Conservation (phyloP, 1,140 invertebrate genomes). For the Apolygus lucorum region DNA sequence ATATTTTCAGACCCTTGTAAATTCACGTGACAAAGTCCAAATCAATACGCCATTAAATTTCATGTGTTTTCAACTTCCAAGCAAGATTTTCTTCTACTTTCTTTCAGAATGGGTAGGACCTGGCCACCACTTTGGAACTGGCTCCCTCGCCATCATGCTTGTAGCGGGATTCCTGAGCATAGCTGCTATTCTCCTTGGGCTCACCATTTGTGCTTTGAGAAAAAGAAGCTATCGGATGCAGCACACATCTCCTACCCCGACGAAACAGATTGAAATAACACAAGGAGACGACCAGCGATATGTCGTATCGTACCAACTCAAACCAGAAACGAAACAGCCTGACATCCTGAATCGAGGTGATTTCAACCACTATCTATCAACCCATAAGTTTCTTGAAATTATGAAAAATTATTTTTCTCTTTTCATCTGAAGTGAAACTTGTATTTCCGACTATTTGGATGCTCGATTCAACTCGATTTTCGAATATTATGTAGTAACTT, state of each 20-base stretch:
- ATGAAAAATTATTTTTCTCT: too few species aligned
- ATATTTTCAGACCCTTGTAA: too few species aligned
- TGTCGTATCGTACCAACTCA: constrained; percentile 46
- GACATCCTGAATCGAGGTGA: constrained; percentile 48
- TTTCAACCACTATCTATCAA: too few species aligned
- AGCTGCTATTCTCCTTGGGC: constrained; percentile 51
- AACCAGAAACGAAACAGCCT: constrained; percentile 44
- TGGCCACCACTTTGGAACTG: constrained; percentile 34
- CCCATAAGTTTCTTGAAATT: not conserved
- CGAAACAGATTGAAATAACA: constrained; percentile 45
- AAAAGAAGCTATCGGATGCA: constrained; percentile 37
- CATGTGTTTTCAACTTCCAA: too few species aligned
- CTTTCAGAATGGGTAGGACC: constrained; percentile 47
- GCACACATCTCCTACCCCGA: constrained; percentile 39
- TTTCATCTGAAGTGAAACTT: too few species aligned
- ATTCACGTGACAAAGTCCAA: too few species aligned
- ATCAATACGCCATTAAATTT: too few species aligned
- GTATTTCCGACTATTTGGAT: too few species aligned
- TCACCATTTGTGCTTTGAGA: constrained; percentile 48
- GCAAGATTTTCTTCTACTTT: too few species aligned
- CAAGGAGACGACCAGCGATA: constrained; percentile 47
- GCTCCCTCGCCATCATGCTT: constrained; percentile 33
- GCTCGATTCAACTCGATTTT: too few species aligned
- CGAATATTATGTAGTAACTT: too few species aligned
- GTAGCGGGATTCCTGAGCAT: constrained; percentile 52